These are phyloP conservation scores for Drosophila cognata DNA, from an alignment of 2,888 invertebrate genomes.

Conservation along the genomic window DNA sequence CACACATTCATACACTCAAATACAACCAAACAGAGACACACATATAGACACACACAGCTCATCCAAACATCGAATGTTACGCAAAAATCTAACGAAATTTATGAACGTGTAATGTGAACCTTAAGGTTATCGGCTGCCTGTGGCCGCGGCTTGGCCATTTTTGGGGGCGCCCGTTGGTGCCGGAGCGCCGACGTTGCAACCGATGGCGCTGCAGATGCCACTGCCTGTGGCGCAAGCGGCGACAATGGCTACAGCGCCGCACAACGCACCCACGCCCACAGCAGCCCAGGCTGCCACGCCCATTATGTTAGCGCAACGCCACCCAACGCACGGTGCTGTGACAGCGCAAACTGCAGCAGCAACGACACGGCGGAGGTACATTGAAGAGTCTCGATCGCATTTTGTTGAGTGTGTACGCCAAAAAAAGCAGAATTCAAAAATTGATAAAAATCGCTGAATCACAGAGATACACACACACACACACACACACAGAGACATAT, in stretches of 20 bases:
- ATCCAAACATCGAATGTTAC: constrained; percentile 41
- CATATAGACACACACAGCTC: constrained; percentile 17
- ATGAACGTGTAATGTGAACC: constrained; percentile 58
- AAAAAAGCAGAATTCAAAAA: constrained; percentile 84
- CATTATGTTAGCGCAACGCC: constrained; percentile 89
- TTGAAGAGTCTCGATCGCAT: constrained; percentile 46
- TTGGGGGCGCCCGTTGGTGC: constrained; percentile 86
- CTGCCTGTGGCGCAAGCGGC: constrained; percentile 83
- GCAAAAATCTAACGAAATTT: constrained; percentile 56
- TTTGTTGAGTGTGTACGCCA: constrained; percentile 39
- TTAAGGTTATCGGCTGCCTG: constrained; percentile 91
- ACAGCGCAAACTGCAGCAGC: constrained; percentile 88
- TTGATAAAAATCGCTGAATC: constrained; percentile 37
- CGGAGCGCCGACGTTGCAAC: constrained; percentile 86
- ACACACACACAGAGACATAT: constrained; percentile 10
- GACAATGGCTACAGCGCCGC: constrained; percentile 84
- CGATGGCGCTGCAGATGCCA: constrained; percentile 85
- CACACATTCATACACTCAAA: constrained; percentile 22
- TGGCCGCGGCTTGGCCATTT: constrained; percentile 92
- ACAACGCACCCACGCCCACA: constrained; percentile 84
- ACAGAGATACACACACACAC: constrained; percentile 15
- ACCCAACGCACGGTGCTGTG: constrained; percentile 80
- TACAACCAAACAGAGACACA: constrained; percentile 18
- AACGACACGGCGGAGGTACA: constrained; percentile 91
- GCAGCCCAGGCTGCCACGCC: constrained; percentile 85